Percentiles rank a stretch among this genome's conserved stretches.
Evolutionary conservation across 2,113 vertebrate genomes (phyloP).

Genomic region (Triplophysa rosa): DNA sequence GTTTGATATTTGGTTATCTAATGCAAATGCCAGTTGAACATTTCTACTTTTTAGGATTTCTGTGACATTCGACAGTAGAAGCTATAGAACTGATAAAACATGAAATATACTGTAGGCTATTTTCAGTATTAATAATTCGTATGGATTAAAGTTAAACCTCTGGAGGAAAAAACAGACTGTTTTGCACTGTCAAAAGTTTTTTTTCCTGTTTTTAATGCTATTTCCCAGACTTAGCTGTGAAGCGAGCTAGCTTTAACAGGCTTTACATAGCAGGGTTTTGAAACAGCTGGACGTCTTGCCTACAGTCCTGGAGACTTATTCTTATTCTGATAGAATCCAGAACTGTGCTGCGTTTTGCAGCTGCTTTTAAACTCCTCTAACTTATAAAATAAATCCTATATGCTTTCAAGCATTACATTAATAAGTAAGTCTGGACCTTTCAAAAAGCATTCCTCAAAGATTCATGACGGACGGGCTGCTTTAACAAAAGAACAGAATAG

Average conservation of each 20-base stretch:
- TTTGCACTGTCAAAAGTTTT: slow-evolving; percentile 5
- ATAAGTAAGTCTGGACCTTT: neutral
- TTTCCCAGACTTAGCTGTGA: slow-evolving; percentile 14
- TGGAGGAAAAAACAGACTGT: neutral
- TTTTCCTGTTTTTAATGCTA: slow-evolving; percentile 23
- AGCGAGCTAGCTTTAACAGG: slow-evolving; percentile 51
- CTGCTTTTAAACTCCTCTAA: neutral
- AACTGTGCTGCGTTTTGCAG: neutral
- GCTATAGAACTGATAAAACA: too few species aligned
- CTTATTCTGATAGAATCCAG: slow-evolving; percentile 17
- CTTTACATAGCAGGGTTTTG: slow-evolving; percentile 55
- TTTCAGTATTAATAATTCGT: neutral
- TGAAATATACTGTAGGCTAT: too few species aligned
- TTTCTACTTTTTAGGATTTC: too few species aligned
- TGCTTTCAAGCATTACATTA: neutral
- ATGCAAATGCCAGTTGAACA: too few species aligned
- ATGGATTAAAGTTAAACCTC: neutral
- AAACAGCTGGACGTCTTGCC: slow-evolving; percentile 60
- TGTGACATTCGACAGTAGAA: too few species aligned
- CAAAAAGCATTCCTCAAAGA: slow-evolving; percentile 10
- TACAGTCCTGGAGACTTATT: slow-evolving; percentile 45
- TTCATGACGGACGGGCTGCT: slow-evolving; percentile 7
- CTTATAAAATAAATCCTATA: neutral
- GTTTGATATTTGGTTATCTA: too few species aligned
- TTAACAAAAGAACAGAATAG: neutral